Evolutionary conservation across 2,888 invertebrate genomes (phyloP), one percentile per base, ranked within the genome.

Genomic region (Stenotaenia linearis): DNA sequence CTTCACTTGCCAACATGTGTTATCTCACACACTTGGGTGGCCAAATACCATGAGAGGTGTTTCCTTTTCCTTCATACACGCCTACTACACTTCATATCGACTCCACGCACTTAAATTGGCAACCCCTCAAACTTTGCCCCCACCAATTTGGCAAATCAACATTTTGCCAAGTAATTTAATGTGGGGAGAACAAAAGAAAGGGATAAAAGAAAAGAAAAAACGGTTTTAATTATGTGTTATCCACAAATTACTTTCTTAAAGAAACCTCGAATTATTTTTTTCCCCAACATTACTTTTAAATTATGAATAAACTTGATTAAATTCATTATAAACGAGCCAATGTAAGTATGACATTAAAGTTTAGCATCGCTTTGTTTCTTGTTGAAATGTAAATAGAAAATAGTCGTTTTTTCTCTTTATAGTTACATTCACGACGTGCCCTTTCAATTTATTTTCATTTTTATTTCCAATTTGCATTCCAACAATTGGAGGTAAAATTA

Each of bases 11-110:
- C 69, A 69, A 69, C 69, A 69, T 69, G 69, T 69, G 69, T 69
- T 69, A 69, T 69, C 69, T 69, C 69, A 69, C 69, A 69, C 69
- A 69, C 69, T 69, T 69, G 69, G 69, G 69, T 28, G 69, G 69
- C 69, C 69, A 69, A 69, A 25, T 69, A 69, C 69, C 69, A 69
- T 69, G 69, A 69, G 69, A 69, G 69, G 69, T 69, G 69, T 69
- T 69, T 69, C 69, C 69, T 69, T 69, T 69, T 69, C 69, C 69
- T 69, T 28, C 69, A 28, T 28, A 69, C 69, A 25, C 69, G 28
- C 69, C 69, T 28, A 69, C 69, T 69, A 25, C 69, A 69, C 69
- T 69, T 69, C 69, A 28, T 69, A 69, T 69, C 69, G 69, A 69
- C 69, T 69, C 69, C 23, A 28, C 69, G 18, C 50, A 69, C 28